These are phyloP conservation scores for Heliocidaris erythrogramma DNA, from an alignment of 35 echinoderm and acorn worm genomes.

Conservation along the genomic window DNA sequence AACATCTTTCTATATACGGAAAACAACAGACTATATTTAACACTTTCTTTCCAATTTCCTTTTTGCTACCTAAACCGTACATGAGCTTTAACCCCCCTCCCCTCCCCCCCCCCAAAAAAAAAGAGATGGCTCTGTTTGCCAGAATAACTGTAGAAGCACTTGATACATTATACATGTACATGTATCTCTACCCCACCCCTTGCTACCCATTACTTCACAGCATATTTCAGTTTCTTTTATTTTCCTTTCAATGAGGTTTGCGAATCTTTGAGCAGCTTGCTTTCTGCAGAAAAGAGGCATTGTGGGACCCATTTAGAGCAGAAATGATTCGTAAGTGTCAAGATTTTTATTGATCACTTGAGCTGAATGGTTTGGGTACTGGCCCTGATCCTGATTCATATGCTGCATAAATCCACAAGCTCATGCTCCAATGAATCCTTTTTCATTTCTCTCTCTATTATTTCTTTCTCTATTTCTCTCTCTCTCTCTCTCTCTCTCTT, in stretches of 20 bases:
- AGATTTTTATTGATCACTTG: slow-evolving; percentile 13
- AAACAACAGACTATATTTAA: too few species aligned
- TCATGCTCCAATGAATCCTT: background rate
- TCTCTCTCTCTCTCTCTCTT: background rate
- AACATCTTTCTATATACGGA: too few species aligned
- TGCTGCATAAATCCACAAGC: background rate
- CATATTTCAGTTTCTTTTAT: background rate
- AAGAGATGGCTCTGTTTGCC: too few species aligned
- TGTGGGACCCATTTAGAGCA: slow-evolving; percentile 8
- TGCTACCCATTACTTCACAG: background rate
- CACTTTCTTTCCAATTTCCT: too few species aligned
- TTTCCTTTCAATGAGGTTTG: background rate
- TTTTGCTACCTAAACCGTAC: too few species aligned
- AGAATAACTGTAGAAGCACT: too few species aligned
- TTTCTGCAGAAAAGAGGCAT: background rate
- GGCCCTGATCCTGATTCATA: background rate
- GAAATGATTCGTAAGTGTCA: background rate
- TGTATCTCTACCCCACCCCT: background rate
- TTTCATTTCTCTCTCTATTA: background rate
- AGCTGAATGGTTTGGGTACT: background rate
- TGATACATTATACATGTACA: too few species aligned
- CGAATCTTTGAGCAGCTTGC: background rate
- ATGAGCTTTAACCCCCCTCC: too few species aligned
- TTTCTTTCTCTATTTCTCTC: background rate
- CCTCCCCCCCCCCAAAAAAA: too few species aligned